Evolutionary conservation across 2,113 vertebrate genomes (phyloP).

Genomic region (Xenus cinereus): DNA sequence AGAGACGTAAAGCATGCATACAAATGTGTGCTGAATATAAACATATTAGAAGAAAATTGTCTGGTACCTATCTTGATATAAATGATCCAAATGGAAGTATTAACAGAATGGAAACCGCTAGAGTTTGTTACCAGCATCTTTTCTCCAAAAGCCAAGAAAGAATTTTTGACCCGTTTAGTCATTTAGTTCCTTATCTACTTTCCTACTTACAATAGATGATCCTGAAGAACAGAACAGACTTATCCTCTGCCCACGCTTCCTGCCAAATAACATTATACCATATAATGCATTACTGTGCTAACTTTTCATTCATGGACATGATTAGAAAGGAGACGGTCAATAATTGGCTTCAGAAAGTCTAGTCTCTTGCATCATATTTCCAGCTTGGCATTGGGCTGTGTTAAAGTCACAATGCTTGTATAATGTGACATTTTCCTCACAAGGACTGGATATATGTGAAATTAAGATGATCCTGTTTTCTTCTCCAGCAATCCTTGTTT

Average conservation of each 20-base stretch:
- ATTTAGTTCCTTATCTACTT: neutral
- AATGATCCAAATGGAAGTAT: neutral
- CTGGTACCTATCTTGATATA: neutral
- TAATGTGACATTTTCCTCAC: neutral
- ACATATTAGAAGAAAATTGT: neutral
- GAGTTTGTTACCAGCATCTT: neutral
- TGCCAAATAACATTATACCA: neutral
- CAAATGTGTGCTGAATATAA: neutral
- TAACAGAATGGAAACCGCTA: neutral
- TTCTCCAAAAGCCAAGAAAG: neutral
- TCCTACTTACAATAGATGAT: neutral
- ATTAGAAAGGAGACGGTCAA: neutral
- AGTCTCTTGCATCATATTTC: neutral
- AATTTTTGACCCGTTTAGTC: neutral
- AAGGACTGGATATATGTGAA: neutral
- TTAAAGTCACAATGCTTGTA: neutral
- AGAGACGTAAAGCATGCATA: neutral
- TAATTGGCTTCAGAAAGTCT: slow-evolving; percentile 28
- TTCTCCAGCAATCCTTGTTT: neutral
- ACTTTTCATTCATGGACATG: neutral
- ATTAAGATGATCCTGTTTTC: neutral
- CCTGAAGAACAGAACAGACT: neutral
- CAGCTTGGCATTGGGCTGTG: neutral
- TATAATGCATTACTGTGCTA: neutral
- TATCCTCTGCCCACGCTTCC: neutral